Conservation (phyloP, 2,797 vertebrate species). For the Anas bahamensis region DNA sequence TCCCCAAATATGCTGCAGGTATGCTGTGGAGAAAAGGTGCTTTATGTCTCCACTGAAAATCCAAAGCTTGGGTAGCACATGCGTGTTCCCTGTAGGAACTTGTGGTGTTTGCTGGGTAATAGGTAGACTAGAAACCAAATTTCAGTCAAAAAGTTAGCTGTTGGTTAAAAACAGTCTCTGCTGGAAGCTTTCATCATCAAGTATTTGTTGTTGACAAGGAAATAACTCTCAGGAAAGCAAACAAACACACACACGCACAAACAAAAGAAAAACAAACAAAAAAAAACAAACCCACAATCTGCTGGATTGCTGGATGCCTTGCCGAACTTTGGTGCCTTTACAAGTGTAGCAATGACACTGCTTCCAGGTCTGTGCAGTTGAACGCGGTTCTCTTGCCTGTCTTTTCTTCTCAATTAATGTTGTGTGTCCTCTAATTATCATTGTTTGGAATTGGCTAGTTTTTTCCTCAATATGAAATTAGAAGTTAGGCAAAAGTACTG, state of each 20-base stretch:
- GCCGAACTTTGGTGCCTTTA: not conserved
- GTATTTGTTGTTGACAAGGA: not conserved
- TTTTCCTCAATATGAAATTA: not conserved
- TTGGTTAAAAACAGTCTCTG: not conserved
- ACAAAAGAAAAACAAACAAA: not conserved
- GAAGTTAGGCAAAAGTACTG: not conserved
- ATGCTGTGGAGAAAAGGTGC: not conserved
- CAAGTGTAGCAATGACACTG: accelerated
- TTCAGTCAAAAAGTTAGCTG: not conserved
- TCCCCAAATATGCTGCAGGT: not conserved
- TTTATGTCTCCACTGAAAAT: not conserved
- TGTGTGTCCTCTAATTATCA: not conserved
- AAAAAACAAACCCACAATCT: no score
- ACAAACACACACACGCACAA: no score
- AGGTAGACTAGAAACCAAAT: not conserved
- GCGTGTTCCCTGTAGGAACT: not conserved
- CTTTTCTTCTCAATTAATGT: not conserved
- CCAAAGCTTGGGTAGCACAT: not conserved
- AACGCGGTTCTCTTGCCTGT: accelerated
- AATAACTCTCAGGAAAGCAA: not conserved
- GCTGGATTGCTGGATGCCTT: not conserved
- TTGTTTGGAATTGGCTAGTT: not conserved
- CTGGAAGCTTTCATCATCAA: not conserved
- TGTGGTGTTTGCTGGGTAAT: not conserved
- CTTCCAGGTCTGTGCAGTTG: not conserved